These are phyloP conservation scores for Petroica traversi DNA, from an alignment of 2,113 vertebrate species.

Conservation along the genomic window DNA sequence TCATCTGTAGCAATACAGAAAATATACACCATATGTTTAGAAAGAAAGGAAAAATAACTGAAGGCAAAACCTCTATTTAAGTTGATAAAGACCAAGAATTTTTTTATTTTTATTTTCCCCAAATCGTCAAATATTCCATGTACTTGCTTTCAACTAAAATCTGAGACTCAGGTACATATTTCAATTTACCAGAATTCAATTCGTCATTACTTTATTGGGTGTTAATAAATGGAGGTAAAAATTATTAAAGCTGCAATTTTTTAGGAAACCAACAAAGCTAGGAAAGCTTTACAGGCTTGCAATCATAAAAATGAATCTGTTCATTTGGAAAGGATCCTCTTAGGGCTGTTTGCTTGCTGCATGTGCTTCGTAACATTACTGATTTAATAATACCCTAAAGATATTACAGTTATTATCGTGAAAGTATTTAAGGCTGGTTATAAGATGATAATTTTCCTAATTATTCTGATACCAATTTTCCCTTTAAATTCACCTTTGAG, in stretches of 20 bases:
- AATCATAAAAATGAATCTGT: neutral
- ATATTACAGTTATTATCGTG: neutral
- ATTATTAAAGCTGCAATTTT: neutral
- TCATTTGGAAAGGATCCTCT: neutral
- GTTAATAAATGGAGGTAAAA: neutral
- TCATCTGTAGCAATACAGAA: neutral
- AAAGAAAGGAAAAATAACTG: neutral
- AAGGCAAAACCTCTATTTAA: rapidly evolving
- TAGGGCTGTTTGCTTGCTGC: neutral
- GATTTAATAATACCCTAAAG: neutral
- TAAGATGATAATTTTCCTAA: neutral
- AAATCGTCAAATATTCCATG: neutral
- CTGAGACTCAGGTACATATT: neutral
- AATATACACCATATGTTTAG: neutral
- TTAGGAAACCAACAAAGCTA: neutral
- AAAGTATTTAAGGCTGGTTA: neutral
- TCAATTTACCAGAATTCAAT: neutral
- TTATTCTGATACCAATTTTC: neutral
- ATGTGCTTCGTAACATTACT: neutral
- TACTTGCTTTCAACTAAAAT: neutral
- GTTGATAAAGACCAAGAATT: neutral
- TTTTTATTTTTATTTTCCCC: neutral
- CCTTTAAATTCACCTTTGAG: neutral
- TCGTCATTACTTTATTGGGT: neutral
- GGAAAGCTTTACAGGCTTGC: neutral